A percentile compares a stretch with the other conserved stretches of the same genome.
phyloP scores from a whole-genome alignment of 2,888 invertebrate species.

The Coenonympha arcania region DNA sequence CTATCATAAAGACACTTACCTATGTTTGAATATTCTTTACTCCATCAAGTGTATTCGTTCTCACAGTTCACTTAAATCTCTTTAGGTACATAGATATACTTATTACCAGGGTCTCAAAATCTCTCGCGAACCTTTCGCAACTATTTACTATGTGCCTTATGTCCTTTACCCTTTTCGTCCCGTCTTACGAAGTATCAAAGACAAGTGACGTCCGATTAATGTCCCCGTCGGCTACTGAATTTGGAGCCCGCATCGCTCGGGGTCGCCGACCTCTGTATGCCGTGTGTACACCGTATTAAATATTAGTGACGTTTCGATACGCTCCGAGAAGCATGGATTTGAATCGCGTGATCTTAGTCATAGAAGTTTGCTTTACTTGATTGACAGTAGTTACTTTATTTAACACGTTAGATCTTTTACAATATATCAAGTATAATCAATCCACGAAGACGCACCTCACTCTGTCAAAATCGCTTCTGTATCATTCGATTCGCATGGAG shows the following conservation, averaged over 20 bases:
- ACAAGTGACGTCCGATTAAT: conserved; percentile 58
- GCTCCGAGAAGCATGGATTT: conserved; percentile 31
- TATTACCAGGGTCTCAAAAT: conserved; percentile 5
- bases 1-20: background rate
- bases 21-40: background rate
- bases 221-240: conserved; percentile 55
- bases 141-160: conserved; percentile 19
- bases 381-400: background rate
- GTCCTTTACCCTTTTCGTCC: conserved; percentile 29
- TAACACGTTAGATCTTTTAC: background rate
- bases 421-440: no score
- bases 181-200: conserved; percentile 37
- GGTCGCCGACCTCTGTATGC: conserved; percentile 50
- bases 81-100: background rate
- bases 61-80: background rate
- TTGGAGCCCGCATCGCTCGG: conserved; percentile 54
- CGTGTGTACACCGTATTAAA: conserved; percentile 40
- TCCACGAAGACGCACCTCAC: no score
- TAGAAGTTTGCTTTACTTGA: conserved; percentile 8
- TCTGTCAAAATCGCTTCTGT: no score
- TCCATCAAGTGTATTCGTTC: background rate
- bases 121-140: conserved; percentile 2
- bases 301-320: conserved; percentile 45
- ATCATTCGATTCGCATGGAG: no score
- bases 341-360: conserved; percentile 23